Conservation (phyloP, 2,113 vertebrate species). For the Tetraodon nigroviridis region DNA sequence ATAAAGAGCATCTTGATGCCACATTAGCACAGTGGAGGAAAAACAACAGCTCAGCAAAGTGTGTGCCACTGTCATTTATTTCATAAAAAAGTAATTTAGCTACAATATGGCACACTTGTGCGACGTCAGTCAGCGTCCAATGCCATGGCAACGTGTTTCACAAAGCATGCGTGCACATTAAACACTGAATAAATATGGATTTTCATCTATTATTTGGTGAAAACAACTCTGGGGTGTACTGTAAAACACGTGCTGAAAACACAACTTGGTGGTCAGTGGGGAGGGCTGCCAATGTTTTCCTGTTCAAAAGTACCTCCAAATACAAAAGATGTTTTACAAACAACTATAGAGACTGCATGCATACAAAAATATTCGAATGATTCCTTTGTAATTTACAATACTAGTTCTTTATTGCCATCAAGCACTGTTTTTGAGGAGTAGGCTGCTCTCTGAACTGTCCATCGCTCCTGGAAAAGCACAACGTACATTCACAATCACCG, state of each 20-base stretch:
- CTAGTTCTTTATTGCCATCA: conserved; percentile 70
- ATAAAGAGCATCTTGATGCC: no score
- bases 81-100: conserved; percentile 60
- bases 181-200: conserved; percentile 72
- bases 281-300: conserved; percentile 48
- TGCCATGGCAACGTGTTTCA: conserved; percentile 55
- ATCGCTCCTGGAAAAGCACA: conserved; percentile 53
- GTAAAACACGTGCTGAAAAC: conserved; percentile 61
- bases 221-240: conserved; percentile 4
- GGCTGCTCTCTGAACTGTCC: conserved; percentile 33
- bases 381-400: conserved; percentile 61
- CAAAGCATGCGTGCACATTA: conserved; percentile 71
- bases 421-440: conserved; percentile 44
- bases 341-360: conserved; percentile 75
- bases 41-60: background rate
- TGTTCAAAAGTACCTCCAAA: conserved; percentile 50
- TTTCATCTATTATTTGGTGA: conserved; percentile 39
- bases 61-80: conserved; percentile 59
- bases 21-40: background rate
- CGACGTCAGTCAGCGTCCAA: conserved; percentile 51
- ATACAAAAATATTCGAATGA: conserved; percentile 79
- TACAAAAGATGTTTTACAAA: conserved; percentile 73
- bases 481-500: conserved; percentile 72
- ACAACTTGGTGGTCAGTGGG: conserved; percentile 33
- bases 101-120: conserved; percentile 61